Evolutionary conservation across 2,888 invertebrate genomes (phyloP), one percentile per base, ranked within the genome.

Genomic region (Odontomyia ornata): DNA sequence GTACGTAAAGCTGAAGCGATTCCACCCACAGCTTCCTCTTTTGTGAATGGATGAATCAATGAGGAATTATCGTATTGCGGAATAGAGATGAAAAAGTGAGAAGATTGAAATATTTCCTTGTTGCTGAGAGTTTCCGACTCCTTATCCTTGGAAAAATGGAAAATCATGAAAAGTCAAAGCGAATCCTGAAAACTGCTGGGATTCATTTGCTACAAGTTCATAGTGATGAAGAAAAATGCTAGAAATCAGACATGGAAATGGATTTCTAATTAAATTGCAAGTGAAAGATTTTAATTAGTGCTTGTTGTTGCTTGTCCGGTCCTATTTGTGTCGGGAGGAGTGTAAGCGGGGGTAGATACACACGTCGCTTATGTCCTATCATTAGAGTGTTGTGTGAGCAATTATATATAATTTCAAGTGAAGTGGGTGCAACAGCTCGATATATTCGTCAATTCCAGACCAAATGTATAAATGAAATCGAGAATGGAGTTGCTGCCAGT

Each of bases 401-500:
- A 18, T 25, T 13, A 25, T 5, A 25, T 25, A 18, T 60, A 5
- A 23, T 62, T 25, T 62, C 13, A 25, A 62, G 62, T 62, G 62
- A 27, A 52, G 52, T 52, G 52, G 52, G 52, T 52, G 52, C 18
- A 52, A 13, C 3, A 15, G 69, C 69, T 69, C 69, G 69, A 69
- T 46, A 47, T 47, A 47, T 25, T 18, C 69, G 46, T 46, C 47
- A 69, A 69, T 69, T 69, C 46, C 69, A 69, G 69, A 69, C 69
- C 36, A 46, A 65, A 77, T 47, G 77, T 65, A 67, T 77, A 77
- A 77, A 81, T 81, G 80, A 81, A 80, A 79, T 80, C 80, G 47
- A 69, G 60, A 43, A 81, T 81, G 81, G 80, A 80, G 80, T 78
- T 80, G 80, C 79, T 81, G 78, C 80, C 80, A 23, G 60, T 21